phyloP scores from a whole-genome alignment of 2,113 vertebrate species.

The Ahaetulla prasina region DNA sequence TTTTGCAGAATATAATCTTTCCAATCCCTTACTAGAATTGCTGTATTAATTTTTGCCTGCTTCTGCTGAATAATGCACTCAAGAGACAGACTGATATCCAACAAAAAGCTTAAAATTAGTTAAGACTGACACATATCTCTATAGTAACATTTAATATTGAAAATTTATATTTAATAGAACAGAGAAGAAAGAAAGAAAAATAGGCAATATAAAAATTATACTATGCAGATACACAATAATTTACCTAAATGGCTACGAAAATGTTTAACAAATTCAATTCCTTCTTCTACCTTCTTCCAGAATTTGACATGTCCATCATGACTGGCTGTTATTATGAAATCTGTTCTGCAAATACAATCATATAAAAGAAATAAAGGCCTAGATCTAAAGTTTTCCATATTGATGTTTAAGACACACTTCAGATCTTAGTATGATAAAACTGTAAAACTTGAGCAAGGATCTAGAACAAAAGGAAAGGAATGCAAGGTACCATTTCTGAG shows the following conservation, averaged over 20 bases:
- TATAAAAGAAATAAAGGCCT: neutral
- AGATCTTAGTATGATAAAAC: neutral
- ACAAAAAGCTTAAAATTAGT: neutral
- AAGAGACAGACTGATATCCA: neutral
- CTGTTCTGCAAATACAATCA: slow-evolving; percentile 76
- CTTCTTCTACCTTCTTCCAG: slow-evolving; percentile 96
- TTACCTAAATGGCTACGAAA: slow-evolving; percentile 92
- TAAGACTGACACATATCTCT: neutral
- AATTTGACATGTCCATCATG: slow-evolving; percentile 98
- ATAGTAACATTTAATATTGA: neutral
- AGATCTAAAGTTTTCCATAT: neutral
- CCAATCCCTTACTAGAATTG: neutral
- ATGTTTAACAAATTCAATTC: slow-evolving; percentile 98
- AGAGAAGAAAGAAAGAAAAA: neutral
- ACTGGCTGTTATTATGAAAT: slow-evolving; percentile 95
- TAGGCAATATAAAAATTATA: neutral
- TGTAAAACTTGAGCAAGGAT: neutral
- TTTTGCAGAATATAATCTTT: neutral
- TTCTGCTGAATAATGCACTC: neutral
- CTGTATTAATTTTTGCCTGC: neutral
- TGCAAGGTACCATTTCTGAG: neutral
- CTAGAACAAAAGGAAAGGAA: neutral
- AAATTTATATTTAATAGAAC: neutral
- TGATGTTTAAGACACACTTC: neutral
- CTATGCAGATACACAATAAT: slow-evolving; percentile 32